phyloP scores from a whole-genome alignment of 64 coral and sea anemone genomes.

The Montipora cactus region DNA sequence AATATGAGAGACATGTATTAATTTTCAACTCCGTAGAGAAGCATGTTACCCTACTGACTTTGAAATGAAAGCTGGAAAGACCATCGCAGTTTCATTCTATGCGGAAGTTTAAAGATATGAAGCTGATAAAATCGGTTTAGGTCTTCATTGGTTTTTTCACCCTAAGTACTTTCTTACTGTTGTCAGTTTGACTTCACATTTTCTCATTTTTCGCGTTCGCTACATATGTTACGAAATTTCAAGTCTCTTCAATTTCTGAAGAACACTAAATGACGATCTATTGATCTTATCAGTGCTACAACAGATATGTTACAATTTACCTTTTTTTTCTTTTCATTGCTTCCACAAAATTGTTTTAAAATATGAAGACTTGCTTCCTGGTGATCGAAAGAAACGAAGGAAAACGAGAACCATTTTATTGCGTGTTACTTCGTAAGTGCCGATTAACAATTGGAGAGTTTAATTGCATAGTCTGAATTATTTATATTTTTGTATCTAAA shows the following conservation, averaged over 20 bases:
- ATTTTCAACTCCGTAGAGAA: too few relatives aligned
- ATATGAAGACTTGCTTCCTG: constrained; percentile 24
- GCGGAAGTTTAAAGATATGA: too few relatives aligned
- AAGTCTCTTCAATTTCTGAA: neutral
- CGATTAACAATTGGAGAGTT: constrained; percentile 10
- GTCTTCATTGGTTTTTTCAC: too few relatives aligned
- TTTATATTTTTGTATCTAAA: neutral
- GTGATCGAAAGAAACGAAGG: neutral
- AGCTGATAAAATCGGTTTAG: too few relatives aligned
- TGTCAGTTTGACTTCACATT: neutral
- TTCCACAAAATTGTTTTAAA: neutral
- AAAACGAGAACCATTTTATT: constrained; percentile 8
- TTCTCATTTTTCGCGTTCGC: too few relatives aligned
- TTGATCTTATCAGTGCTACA: neutral
- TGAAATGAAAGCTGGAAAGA: too few relatives aligned
- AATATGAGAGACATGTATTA: too few relatives aligned
- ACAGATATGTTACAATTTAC: neutral
- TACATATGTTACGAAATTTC: neutral
- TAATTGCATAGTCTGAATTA: neutral
- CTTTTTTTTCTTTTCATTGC: neutral
- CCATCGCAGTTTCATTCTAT: too few relatives aligned
- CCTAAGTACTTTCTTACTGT: too few relatives aligned
- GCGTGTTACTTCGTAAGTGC: constrained; percentile 21
- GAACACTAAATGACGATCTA: neutral
- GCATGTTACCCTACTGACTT: too few relatives aligned